Evolutionary conservation across 2,113 vertebrate genomes (phyloP), one percentile per base, ranked within the genome.

Genomic region (chimpanzee (Pan troglodytes)): DNA sequence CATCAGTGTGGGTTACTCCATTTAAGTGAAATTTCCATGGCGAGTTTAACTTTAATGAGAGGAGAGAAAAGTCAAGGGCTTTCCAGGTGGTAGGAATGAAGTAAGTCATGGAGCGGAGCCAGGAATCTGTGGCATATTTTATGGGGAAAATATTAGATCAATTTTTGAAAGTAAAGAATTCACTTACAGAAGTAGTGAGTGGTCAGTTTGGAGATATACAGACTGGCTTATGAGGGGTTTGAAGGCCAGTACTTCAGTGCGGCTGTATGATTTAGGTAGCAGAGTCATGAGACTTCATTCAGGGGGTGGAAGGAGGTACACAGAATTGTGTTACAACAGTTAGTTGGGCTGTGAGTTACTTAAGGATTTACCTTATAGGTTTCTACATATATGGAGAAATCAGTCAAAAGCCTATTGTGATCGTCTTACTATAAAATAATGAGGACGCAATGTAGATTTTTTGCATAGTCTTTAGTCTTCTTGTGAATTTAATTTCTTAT

Each of bases 91-190:
- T 50, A 45, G 64, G 43, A 82, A 88, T 90, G 75, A 90, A 95
- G 87, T 94, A 70, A 97, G 90, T 32, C 43, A 67, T 93, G 87
- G 96, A 96, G 35, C 7, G 52, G 6, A 78, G 92, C 75, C 95
- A 97, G 80, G 22, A 87, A 88, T 73, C 16, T 70, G 78, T 16
- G 9, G 55, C 40, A 6, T 88, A 87, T 96, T 95, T 96, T 96
- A 95, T 72, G 22, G 67, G 18, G 22, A 95, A 95, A 96, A 87
- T 93, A 88, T 93, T 88, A 96, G 85, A 94, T 96, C 87, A 96
- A 97, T 96, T 97, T 96, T 88, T 87, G 96, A 96, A 97, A 97
- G 93, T 94, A 93, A 96, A 96, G 68, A 93, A 96, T 96, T 97
- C 83, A 96, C 95, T 97, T 92, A 88, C 67, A 87, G 61, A 96